Percentiles rank a stretch among this genome's conserved stretches.
Evolutionary conservation across 2,888 invertebrate species (phyloP).

Genomic region (Malthinus flaveolus): DNA sequence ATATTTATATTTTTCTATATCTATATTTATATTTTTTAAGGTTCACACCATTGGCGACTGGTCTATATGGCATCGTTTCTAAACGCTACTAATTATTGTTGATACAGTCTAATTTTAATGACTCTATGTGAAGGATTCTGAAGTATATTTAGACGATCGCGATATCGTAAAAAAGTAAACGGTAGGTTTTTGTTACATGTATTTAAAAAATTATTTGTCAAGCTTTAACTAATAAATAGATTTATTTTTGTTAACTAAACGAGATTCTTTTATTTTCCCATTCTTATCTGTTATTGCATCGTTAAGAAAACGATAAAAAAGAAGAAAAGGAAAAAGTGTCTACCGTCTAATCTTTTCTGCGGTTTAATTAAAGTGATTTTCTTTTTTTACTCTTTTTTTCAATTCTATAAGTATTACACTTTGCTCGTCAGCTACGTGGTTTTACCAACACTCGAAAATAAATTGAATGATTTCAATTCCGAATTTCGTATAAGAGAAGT

Average conservation of each 20-base stretch:
- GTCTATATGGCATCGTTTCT: too few relatives aligned
- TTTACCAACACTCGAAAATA: conserved; percentile 1
- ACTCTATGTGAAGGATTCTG: too few relatives aligned
- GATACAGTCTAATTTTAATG: too few relatives aligned
- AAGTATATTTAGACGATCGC: too few relatives aligned
- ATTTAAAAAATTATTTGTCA: neutral
- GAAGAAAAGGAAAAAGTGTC: conserved; percentile 21
- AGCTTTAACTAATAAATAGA: neutral
- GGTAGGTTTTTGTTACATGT: too few relatives aligned
- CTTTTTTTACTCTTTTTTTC: conserved; percentile 14
- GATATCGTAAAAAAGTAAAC: too few relatives aligned
- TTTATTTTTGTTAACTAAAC: conserved; percentile 17
- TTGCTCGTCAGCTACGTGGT: neutral
- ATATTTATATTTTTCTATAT: too few relatives aligned
- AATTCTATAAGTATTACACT: conserved; percentile 1
- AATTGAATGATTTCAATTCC: neutral
- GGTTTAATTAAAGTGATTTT: conserved; percentile 29
- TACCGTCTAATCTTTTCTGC: conserved; percentile 24
- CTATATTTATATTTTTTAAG: too few relatives aligned
- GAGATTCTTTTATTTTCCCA: conserved; percentile 22
- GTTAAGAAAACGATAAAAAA: conserved; percentile 25
- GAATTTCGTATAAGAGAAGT: too few relatives aligned
- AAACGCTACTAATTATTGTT: too few relatives aligned
- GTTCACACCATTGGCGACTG: too few relatives aligned
- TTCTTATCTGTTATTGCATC: conserved; percentile 28